Conservation (phyloP, 37 sponge, comb jelly and placozoan genomes). For the Geodia barretti region DNA sequence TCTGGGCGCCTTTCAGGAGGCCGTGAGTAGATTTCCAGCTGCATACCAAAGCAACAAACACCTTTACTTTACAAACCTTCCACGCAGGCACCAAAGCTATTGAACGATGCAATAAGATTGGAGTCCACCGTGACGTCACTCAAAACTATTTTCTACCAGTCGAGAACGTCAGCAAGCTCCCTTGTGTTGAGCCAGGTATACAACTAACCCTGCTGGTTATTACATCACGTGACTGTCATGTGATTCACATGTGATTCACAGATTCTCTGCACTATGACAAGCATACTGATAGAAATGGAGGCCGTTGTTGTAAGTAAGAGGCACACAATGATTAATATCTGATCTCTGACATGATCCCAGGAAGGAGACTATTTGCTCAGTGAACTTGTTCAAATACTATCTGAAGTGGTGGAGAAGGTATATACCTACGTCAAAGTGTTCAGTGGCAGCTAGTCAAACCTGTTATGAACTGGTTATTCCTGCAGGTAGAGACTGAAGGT, state of each 20-base stretch:
- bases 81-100: not conserved
- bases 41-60: too few species aligned
- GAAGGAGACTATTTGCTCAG: not conserved
- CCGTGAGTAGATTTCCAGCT: conserved; percentile 14
- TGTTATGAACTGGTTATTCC: not conserved
- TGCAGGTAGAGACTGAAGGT: conserved; percentile 47
- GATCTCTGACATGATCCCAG: not conserved
- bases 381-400: conserved; percentile 20
- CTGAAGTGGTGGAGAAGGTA: conserved; percentile 56
- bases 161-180: conserved; percentile 18
- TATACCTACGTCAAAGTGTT: too few species aligned
- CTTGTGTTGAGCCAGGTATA: conserved; percentile 35
- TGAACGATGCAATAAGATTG: conserved; percentile 29
- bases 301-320: conserved; percentile 9
- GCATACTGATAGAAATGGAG: conserved; percentile 45
- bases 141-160: conserved; percentile 30
- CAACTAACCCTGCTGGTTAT: not conserved
- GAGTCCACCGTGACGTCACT: conserved; percentile 18
- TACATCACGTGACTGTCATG: not conserved
- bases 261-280: conserved; percentile 61
- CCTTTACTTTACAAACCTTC: too few species aligned
- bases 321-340: too few species aligned
- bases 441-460: too few species aligned
- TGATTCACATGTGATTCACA: conserved; percentile 16
- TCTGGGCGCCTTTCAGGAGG: conserved; percentile 32